A percentile compares a stretch with the other conserved stretches of the same genome.
phyloP scores from a whole-genome alignment of 2,113 vertebrate species.

The Thunnus maccoyii region DNA sequence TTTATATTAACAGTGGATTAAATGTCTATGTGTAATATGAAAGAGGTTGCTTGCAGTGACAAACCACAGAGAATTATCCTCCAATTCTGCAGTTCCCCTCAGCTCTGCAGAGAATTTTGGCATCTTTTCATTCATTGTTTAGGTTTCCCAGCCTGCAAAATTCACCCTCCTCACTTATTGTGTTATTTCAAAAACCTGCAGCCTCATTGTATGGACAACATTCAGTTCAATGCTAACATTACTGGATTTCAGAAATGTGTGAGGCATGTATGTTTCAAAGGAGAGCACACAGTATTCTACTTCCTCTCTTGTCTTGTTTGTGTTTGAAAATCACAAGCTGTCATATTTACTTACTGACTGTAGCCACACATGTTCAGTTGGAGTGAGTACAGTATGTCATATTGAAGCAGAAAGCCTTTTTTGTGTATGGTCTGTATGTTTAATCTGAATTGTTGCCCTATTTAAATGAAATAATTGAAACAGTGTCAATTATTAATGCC shows the following conservation, averaged over 20 bases:
- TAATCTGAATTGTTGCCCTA: constrained; percentile 7
- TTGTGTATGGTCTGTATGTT: neutral
- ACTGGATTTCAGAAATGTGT: constrained; percentile 7
- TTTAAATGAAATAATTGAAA: constrained; percentile 37
- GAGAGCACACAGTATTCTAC: neutral
- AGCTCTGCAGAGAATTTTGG: neutral
- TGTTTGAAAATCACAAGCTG: constrained; percentile 31
- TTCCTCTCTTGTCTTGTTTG: neutral
- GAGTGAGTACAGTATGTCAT: constrained; percentile 1
- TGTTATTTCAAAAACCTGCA: constrained; percentile 17
- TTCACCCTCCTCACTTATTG: neutral
- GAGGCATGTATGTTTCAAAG: constrained; percentile 2
- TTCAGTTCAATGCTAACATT: neutral
- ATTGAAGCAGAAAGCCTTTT: constrained; percentile 9
- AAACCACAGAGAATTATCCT: neutral
- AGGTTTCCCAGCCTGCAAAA: neutral
- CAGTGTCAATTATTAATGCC: constrained; percentile 22
- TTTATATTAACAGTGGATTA: neutral
- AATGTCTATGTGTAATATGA: constrained; percentile 1
- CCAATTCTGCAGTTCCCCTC: neutral
- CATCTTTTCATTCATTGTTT: too few species aligned
- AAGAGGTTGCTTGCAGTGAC: neutral
- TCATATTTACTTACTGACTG: constrained; percentile 12
- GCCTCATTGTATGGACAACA: neutral
- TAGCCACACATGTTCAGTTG: neutral